Evolutionary conservation across 1,140 invertebrate genomes (phyloP).

Genomic region (Heliothis virescens): DNA sequence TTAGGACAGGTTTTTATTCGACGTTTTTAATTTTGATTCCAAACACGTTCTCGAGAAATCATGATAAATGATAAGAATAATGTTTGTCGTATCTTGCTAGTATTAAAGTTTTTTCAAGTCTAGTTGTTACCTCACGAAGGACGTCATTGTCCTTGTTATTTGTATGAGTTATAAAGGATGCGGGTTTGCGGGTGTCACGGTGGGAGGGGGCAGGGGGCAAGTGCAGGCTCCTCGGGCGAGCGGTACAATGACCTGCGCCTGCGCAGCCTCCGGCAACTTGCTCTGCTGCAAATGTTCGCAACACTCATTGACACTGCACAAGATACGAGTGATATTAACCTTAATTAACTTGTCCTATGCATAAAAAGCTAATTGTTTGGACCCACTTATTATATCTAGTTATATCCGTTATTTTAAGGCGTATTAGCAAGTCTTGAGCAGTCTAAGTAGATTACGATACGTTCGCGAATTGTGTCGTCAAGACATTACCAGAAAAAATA

Average conservation of each 20-base stretch:
- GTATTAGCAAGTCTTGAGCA: slow-evolving; percentile 16
- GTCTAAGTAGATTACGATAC: neutral
- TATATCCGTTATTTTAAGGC: slow-evolving; percentile 26
- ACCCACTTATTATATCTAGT: slow-evolving; percentile 25
- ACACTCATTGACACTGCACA: slow-evolving; percentile 64
- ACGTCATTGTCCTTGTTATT: slow-evolving; percentile 28
- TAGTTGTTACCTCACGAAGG: slow-evolving; percentile 4
- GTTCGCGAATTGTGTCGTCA: neutral
- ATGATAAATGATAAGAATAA: slow-evolving; percentile 4
- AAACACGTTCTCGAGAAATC: slow-evolving; percentile 14
- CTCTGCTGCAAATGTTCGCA: slow-evolving; percentile 61
- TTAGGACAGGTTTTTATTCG: neutral
- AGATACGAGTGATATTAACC: slow-evolving; percentile 49
- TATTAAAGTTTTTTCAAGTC: neutral
- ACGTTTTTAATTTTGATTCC: slow-evolving; percentile 4
- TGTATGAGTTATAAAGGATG: slow-evolving; percentile 55
- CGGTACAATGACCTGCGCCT: slow-evolving; percentile 78
- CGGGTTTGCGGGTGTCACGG: slow-evolving; percentile 59
- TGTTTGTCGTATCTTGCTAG: neutral
- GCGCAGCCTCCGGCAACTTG: slow-evolving; percentile 64
- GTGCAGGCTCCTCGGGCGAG: slow-evolving; percentile 73
- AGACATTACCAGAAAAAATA: no score
- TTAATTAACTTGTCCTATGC: slow-evolving; percentile 51
- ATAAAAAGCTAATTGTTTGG: slow-evolving; percentile 27
- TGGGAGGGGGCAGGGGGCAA: slow-evolving; percentile 59